phyloP scores from a whole-genome alignment of 2,888 invertebrate genomes.

The Epistrophe grossulariae region DNA sequence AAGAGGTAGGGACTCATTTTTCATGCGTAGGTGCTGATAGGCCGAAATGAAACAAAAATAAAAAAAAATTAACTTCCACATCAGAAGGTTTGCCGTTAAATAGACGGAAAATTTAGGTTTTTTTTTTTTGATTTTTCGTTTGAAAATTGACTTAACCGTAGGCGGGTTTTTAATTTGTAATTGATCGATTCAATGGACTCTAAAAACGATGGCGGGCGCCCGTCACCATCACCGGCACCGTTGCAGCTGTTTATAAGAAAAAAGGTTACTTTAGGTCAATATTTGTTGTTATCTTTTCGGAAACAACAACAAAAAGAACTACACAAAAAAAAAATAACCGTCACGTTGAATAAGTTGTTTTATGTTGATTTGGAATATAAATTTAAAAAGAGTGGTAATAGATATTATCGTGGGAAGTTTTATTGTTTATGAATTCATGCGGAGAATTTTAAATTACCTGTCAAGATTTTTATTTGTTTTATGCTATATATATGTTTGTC shows the following conservation, averaged over 20 bases:
- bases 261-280: slow-evolving; percentile 64
- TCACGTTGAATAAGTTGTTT: background rate
- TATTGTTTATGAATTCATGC: slow-evolving; percentile 44
- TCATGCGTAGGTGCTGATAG: slow-evolving; percentile 57
- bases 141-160: slow-evolving; percentile 49
- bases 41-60: background rate
- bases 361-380: slow-evolving; percentile 24
- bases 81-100: slow-evolving; percentile 25
- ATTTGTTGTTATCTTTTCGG: slow-evolving; percentile 37
- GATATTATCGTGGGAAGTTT: slow-evolving; percentile 63
- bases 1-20: slow-evolving; percentile 28
- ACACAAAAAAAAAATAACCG: background rate
- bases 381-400: background rate
- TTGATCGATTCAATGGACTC: slow-evolving; percentile 64
- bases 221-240: background rate
- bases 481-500: background rate
- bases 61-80: background rate
- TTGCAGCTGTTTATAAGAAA: background rate
- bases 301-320: background rate
- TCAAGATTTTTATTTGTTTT: slow-evolving; percentile 28
- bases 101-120: slow-evolving; percentile 32
- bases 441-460: slow-evolving; percentile 41
- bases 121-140: slow-evolving; percentile 20
- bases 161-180: slow-evolving; percentile 63
- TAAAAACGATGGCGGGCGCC: slow-evolving; percentile 27